Evolutionary conservation across 2,888 invertebrate genomes (phyloP), one percentile per base, ranked within the genome.

Genomic region (Pachliopta kotzebuea): DNA sequence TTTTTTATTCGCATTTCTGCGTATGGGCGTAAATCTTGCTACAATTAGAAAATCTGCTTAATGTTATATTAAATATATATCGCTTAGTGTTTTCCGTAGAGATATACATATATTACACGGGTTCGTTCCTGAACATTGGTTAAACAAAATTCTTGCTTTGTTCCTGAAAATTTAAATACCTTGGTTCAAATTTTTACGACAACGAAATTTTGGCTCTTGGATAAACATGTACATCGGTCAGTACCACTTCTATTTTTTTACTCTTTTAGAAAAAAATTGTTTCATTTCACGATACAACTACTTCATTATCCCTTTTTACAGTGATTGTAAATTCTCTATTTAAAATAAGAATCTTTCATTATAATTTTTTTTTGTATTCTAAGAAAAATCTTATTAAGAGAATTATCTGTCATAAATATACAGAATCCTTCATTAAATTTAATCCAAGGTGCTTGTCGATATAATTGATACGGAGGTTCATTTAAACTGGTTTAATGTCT

Each of bases 371-470:
- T 29, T 54, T 23, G 29, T 23, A n/a, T 59, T 63, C 59, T 60
- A 23, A 50, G 64, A 56, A 60, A 45, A 64, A 56, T 31, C 23
- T 37, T 24, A 52, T 23, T 50, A 50, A 23, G 56, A 54, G 24
- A 23, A 65, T 55, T 62, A 65, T 57, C 65, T 50, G 55, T 24
- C 55, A 58, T 65, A 65, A 65, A 65, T 65, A 62, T 56, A 45
- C 31, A 26, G 42, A 31, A 56, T 62, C 56, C 62, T 62, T 61
- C 60, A 57, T 61, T 65, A 65, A 65, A 65, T 65, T 65, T 55
- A 53, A 65, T 65, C 55, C 62, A 55, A 45, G 49, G 50, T 55
- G 65, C 20, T 66, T 62, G 58, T 66, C 58, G 49, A 62, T 56
- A 58, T 59, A 66, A 56, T 62, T 66, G 62, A 62, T 62, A 42